Conservation (phyloP, 2,888 invertebrate genomes). For the Desoria tigrina region DNA sequence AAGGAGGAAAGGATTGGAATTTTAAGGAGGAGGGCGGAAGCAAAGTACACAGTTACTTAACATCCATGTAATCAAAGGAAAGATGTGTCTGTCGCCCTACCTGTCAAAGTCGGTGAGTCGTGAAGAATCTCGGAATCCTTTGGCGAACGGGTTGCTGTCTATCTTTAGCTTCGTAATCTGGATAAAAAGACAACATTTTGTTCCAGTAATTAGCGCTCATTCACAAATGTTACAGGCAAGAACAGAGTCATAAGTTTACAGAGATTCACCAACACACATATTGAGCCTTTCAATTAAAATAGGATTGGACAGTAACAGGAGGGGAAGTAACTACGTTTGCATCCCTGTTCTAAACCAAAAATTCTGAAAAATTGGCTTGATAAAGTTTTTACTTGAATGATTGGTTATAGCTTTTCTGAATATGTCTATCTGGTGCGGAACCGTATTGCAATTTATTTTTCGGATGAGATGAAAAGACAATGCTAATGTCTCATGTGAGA, state of each 20-base stretch:
- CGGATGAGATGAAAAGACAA: constrained; percentile 7
- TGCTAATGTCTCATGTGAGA: neutral
- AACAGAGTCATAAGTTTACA: too few species aligned
- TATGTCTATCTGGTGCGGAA: too few species aligned
- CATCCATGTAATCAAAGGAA: constrained; percentile 37
- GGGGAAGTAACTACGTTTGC: too few species aligned
- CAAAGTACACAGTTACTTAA: constrained; percentile 24
- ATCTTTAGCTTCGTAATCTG: constrained; percentile 98
- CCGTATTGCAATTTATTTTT: constrained; percentile 11
- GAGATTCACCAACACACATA: neutral
- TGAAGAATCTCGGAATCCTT: constrained; percentile 95
- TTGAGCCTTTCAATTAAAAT: too few species aligned
- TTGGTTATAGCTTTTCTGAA: too few species aligned
- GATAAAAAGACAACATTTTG: constrained; percentile 51
- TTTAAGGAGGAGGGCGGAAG: constrained; percentile 21
- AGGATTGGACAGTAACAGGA: too few species aligned
- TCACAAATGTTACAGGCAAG: too few species aligned
- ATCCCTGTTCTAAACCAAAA: too few species aligned
- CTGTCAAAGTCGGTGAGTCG: constrained; percentile 91
- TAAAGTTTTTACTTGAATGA: too few species aligned
- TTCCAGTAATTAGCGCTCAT: constrained; percentile 52
- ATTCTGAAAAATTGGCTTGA: too few species aligned
- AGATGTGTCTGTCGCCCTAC: constrained; percentile 58
- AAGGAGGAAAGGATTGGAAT: constrained; percentile 11
- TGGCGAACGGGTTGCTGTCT: constrained; percentile 98